Conservation (phyloP, 1,140 invertebrate species). For the Rhagoletis zephyria region DNA sequence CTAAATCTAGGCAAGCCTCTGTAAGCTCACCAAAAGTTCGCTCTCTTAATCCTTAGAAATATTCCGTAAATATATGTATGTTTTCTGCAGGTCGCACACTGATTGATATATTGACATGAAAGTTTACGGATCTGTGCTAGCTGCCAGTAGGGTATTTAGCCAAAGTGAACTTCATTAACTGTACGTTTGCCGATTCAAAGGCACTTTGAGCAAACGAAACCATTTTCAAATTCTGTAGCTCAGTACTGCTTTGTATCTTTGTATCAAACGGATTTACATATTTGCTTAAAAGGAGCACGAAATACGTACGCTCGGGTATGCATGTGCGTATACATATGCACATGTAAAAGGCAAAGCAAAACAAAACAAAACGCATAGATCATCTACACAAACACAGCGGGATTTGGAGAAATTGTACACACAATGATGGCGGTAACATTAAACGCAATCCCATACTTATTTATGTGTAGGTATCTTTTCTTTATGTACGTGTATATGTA, state of each 20-base stretch:
- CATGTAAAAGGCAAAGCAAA: not conserved
- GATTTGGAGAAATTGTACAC: too few relatives aligned
- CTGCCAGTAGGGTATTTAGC: not conserved
- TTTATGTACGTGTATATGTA: too few relatives aligned
- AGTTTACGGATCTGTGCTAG: not conserved
- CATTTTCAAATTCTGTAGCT: not conserved
- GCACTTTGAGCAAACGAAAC: not conserved
- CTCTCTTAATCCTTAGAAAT: too few relatives aligned
- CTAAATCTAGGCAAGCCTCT: too few relatives aligned
- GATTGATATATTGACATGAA: too few relatives aligned
- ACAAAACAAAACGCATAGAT: not conserved
- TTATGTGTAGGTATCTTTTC: too few relatives aligned
- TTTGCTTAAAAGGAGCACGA: not conserved
- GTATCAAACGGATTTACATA: not conserved
- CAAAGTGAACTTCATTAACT: constrained; percentile 19
- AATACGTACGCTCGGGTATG: not conserved
- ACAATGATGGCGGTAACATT: too few relatives aligned
- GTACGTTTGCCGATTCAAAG: not conserved
- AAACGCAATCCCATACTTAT: too few relatives aligned
- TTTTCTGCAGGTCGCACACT: too few relatives aligned
- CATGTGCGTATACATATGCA: not conserved
- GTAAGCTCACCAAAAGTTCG: too few relatives aligned
- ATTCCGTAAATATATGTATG: too few relatives aligned
- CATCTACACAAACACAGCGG: not conserved
- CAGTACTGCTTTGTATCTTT: not conserved